Evolutionary conservation across 2,797 vertebrate species (phyloP), one percentile per base, ranked within the genome.

Genomic region (Hydrolagus colliei): DNA sequence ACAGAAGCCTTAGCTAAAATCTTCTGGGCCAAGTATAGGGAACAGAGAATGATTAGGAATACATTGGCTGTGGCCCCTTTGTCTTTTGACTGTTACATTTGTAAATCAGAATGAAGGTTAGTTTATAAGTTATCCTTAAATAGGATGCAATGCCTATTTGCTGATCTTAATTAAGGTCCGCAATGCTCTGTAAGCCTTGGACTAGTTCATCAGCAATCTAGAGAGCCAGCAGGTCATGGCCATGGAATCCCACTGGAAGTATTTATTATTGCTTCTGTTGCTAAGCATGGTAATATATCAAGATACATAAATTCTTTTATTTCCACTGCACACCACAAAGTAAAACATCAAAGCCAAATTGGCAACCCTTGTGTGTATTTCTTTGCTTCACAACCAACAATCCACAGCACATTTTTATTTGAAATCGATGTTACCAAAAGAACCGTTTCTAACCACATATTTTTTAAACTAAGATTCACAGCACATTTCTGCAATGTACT

Each of bases 281-380:
- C 79, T 68, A 84, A 27, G 32, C 79, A 84, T n/a, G 71, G 63
- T 84, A 65, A 84, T 84, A 84, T 65, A 84, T 63, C 71, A 52
- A 71, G 79, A 84, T 63, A 84, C 32, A 84, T 84, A 71, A 71
- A 84, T 84, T 84, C 79, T 84, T 84, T 84, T 84, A 84, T 84
- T 52, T 84, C 79, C 79, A 84, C 79, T 68, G 79, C 71, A 65
- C 63, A 27, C 68, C 32, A 68, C 79, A 84, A 71, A 84, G 41
- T 67, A 84, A 84, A 63, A 8, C 35, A 71, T 10, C 41, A 41
- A 84, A 41, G 62, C 79, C 79, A 84, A 84, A 71, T 84, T 84
- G 79, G 79, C 79, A 84, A 27, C 65, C 7, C 63, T 84, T 13
- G 65, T 84, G 79, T 63, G 71, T 84, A 52, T 52, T 52, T 84